Evolutionary conservation across 2,113 vertebrate genomes (phyloP).

Genomic region (Rousettus leschenaultii): DNA sequence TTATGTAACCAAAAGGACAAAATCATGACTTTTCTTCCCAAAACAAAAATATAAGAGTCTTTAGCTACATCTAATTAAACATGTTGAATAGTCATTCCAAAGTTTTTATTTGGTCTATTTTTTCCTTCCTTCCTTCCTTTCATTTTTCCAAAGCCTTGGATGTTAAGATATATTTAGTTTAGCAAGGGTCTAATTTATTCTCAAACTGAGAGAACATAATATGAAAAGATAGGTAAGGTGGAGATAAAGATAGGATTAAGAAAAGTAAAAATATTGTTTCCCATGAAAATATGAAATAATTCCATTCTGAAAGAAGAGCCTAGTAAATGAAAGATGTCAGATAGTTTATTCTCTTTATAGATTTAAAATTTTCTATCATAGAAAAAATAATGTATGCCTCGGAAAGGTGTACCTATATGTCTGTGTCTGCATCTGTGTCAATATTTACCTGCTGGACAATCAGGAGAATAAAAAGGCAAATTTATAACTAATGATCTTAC

Average conservation of each 20-base stretch:
- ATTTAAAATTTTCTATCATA: background rate
- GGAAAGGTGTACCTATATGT: background rate
- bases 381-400: background rate
- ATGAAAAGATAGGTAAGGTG: background rate
- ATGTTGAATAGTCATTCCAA: background rate
- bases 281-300: conserved; percentile 3
- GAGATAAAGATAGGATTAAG: background rate
- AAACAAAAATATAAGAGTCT: background rate
- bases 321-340: background rate
- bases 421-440: background rate
- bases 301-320: background rate
- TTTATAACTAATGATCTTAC: background rate
- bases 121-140: background rate
- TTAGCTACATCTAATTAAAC: conserved; percentile 9
- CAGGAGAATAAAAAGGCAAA: background rate
- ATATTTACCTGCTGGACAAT: conserved; percentile 5
- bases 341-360: background rate
- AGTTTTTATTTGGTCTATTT: background rate
- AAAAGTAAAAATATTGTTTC: background rate
- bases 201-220: background rate
- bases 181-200: background rate
- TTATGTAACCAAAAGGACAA: background rate
- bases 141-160: background rate
- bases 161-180: conserved; percentile 11
- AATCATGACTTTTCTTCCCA: background rate